Conservation (phyloP, 2,113 vertebrate genomes). For the Physeter macrocephalus region DNA sequence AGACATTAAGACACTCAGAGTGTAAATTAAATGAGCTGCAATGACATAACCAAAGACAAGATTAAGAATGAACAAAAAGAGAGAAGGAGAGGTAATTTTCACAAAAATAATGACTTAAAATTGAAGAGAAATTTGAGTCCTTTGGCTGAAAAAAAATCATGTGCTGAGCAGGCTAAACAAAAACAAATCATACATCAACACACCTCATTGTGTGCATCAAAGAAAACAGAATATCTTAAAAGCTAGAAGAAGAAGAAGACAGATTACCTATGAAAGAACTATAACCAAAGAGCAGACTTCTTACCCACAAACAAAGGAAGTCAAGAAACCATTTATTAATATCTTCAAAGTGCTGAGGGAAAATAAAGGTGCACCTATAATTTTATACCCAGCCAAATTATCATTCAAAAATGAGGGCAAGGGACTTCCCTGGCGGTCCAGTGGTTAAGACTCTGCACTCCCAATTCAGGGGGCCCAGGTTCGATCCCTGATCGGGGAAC, state of each 20-base stretch:
- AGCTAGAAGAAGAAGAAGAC: neutral
- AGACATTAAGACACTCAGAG: neutral
- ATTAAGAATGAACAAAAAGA: neutral
- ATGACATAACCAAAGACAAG: neutral
- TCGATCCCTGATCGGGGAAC: too few species aligned
- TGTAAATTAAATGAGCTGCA: conserved; percentile 22
- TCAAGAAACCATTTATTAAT: conserved; percentile 9
- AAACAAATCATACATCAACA: neutral
- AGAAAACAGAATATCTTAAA: conserved; percentile 20
- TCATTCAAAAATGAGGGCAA: neutral
- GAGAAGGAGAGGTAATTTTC: neutral
- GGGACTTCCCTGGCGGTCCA: too few species aligned
- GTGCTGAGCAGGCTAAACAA: neutral
- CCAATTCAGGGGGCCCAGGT: too few species aligned
- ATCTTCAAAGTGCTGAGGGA: neutral
- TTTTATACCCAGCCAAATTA: conserved; percentile 29
- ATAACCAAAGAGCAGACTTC: neutral
- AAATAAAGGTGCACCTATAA: neutral
- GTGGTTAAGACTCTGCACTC: too few species aligned
- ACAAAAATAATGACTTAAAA: neutral
- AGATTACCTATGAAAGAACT: neutral
- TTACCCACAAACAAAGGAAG: neutral
- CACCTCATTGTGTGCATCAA: neutral
- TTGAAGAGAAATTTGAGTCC: neutral
- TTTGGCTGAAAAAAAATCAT: neutral